Evolutionary conservation across 2,113 vertebrate species (phyloP), one percentile per base, ranked within the genome.

Genomic region (Microcebus griseorufus): DNA sequence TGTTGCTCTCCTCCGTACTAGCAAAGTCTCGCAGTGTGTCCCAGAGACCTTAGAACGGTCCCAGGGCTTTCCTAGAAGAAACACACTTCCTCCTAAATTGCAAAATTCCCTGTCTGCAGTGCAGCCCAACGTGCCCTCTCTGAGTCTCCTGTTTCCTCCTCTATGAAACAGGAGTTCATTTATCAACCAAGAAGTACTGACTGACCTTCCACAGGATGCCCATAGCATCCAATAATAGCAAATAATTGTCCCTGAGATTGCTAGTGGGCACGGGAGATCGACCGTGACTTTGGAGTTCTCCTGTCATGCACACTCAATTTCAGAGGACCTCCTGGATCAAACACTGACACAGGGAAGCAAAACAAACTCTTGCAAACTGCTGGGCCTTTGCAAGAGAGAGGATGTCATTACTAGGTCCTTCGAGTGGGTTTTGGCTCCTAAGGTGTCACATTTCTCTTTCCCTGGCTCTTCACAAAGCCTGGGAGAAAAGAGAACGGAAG

Each of bases 61-160:
- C 67, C 12, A 39, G 72, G 29, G 34, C 53, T 90, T 85, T 82
- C 45, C 60, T 79, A 29, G 45, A 83, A 81, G 60, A 92, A 93
- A 82, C 11, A 76, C 1, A 4, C 23, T 80, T 86, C 80, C n/a
- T 82, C 73, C 95, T 69, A 69, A 78, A 58, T 60, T 51, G 5
- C 86, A 29, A 79, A 78, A 29, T 27, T 60, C 27, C 27, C 9
- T 27, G 23, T 58, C n/a, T 92, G 12, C 64, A 23, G 39, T 20
- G 23, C 25, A 88, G 79, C 27, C 58, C 32, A 58, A n/a, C 9
- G 4, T 45, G 53, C 1, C 48, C 42, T 90, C 39, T 9, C 53
- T 5, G 11, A 91, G 53, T 78, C 64, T 90, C 83, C 91, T 27
- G 20, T 80, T 92, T 91, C 51, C 82, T 94, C 27, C 72, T 93